A percentile compares a stretch with the other conserved stretches of the same genome.
Evolutionary conservation across 2,888 invertebrate species (phyloP).

Genomic region (Dorcus hopei): DNA sequence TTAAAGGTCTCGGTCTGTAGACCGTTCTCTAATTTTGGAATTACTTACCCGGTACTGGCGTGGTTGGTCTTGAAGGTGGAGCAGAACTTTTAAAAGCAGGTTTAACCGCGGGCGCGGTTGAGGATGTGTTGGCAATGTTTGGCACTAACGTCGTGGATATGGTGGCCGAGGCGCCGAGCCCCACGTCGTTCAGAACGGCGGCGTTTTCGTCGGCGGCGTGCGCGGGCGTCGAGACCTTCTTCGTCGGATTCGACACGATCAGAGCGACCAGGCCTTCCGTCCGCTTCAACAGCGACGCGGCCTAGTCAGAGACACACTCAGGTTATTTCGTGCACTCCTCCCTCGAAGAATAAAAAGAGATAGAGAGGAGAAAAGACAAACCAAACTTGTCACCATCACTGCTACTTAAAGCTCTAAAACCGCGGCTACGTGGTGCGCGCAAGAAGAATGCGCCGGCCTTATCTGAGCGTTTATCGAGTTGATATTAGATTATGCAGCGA

Average conservation of each 20-base stretch:
- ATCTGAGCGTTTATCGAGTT: constrained; percentile 14
- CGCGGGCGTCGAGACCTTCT: constrained; percentile 56
- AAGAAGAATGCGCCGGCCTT: neutral
- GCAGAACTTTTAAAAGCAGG: constrained; percentile 32
- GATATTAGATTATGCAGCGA: constrained; percentile 10
- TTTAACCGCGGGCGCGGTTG: neutral
- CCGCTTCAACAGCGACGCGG: constrained; percentile 78
- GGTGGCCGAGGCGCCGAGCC: constrained; percentile 19
- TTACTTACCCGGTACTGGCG: constrained; percentile 44
- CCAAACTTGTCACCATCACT: neutral
- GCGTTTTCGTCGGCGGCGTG: constrained; percentile 44
- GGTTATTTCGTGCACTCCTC: no score
- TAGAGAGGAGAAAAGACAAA: neutral
- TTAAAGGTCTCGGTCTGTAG: no score
- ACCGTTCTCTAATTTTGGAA: no score
- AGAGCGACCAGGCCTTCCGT: constrained; percentile 82
- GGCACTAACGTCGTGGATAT: constrained; percentile 20
- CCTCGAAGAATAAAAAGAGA: no score
- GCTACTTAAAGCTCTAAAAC: constrained; percentile 15
- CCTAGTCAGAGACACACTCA: constrained; percentile 55
- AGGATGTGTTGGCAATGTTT: constrained; percentile 30
- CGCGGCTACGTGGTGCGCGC: neutral
- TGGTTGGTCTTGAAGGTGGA: constrained; percentile 42
- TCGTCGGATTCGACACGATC: constrained; percentile 80
- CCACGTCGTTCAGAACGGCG: constrained; percentile 47